Evolutionary conservation across 2,888 invertebrate genomes (phyloP), one percentile per base, ranked within the genome.

Genomic region (Keiferia lycopersicella): DNA sequence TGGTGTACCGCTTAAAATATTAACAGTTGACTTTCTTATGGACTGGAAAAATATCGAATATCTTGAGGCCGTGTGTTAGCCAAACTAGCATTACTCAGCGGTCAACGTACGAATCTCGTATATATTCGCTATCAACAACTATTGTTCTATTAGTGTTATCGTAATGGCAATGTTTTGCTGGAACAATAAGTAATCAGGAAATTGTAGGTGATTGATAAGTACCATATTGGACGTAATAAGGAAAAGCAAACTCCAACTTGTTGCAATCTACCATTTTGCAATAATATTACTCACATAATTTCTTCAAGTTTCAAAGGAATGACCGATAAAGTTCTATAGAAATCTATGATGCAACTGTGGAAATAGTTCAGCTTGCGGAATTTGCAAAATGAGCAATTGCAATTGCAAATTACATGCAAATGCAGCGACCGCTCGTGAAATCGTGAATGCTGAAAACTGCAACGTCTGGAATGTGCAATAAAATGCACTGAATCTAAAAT

Each of bases 121-220:
- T 1, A 82, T 74, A 74, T 75, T 34, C 34, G 73, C 75, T 73
- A 73, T 74, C 87, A 86, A 86, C 86, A 83, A 76, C 82, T 53
- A 78, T 78, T 77, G 82, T 79, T 77, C 70, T 53, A 22, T 53
- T 53, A 22, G 51, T 53, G 22, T 53, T 45, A 53, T 53, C 51
- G 51, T 26, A 22, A 53, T 14, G 11, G 51, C 51, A 53, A 53
- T 53, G 22, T 53, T 53, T 53, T 53, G 22, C 10, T 22, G 14
- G 51, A 53, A 53, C 51, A 53, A 53, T 88, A 86, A 86, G 88
- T 88, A 88, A 88, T 83, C 82, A 75, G 79, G 80, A 63, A 82
- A 81, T 80, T 82, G 82, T 45, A 45, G 45, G 45, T 45, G n/a
- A 8, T 34, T 45, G 56, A 61, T 60, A 60, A 60, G 41, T 18